Evolutionary conservation across 2,888 invertebrate genomes (phyloP).

Genomic region (Kuschelorhynchus macadamiae): DNA sequence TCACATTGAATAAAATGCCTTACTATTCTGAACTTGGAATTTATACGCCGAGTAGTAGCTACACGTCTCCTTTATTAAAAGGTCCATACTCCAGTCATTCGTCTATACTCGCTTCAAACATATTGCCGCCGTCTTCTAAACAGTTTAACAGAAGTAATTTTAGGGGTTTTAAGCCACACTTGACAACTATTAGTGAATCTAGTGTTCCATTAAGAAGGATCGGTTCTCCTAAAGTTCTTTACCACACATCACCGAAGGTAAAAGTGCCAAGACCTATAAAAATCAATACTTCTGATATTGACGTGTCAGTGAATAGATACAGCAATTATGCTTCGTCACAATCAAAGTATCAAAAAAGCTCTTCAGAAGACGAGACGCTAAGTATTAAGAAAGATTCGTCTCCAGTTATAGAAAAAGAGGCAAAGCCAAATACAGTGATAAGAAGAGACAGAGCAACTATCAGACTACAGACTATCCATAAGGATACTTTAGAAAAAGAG

Average conservation of each 20-base stretch:
- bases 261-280: slow-evolving; percentile 76
- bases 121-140: slow-evolving; percentile 56
- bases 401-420: slow-evolving; percentile 62
- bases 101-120: slow-evolving; percentile 64
- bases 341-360: slow-evolving; percentile 52
- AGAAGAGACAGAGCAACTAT: slow-evolving; percentile 82
- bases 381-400: slow-evolving; percentile 45
- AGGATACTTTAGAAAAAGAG: slow-evolving; percentile 59
- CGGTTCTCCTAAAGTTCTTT: slow-evolving; percentile 72
- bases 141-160: slow-evolving; percentile 62
- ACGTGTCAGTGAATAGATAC: slow-evolving; percentile 81
- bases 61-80: slow-evolving; percentile 71
- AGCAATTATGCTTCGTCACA: slow-evolving; percentile 63
- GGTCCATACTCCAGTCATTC: slow-evolving; percentile 73
- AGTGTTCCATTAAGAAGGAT: slow-evolving; percentile 69
- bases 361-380: slow-evolving; percentile 23
- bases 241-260: slow-evolving; percentile 68
- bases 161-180: slow-evolving; percentile 79
- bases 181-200: slow-evolving; percentile 81
- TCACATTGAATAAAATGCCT: slow-evolving; percentile 71
- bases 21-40: slow-evolving; percentile 74
- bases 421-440: slow-evolving; percentile 69
- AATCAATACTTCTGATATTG: slow-evolving; percentile 89
- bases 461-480: slow-evolving; percentile 77
- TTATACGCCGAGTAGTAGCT: slow-evolving; percentile 74